phyloP scores from a whole-genome alignment of 2,888 invertebrate genomes.

The Biston betularia region DNA sequence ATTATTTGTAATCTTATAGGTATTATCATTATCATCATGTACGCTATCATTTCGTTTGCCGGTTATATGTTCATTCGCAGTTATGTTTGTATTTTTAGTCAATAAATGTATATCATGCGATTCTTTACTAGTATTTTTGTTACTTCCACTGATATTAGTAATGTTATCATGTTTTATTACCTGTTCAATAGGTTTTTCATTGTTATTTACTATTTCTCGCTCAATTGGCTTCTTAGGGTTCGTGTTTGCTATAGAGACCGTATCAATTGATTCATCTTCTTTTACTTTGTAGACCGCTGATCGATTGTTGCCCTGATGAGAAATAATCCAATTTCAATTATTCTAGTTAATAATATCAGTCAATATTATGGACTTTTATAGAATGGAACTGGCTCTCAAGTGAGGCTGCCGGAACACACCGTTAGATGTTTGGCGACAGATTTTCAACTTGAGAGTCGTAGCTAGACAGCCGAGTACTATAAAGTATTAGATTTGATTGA shows the following conservation, averaged over 20 bases:
- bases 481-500: too few species aligned
- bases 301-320: slow-evolving; percentile 2
- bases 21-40: background rate
- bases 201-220: slow-evolving; percentile 57
- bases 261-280: slow-evolving; percentile 42
- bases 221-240: slow-evolving; percentile 48
- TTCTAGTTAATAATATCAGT: background rate
- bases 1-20: background rate
- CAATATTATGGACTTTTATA: background rate
- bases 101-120: background rate
- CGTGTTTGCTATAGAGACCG: slow-evolving; percentile 45
- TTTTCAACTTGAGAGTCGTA: too few species aligned
- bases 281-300: slow-evolving; percentile 47
- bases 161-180: slow-evolving; percentile 22
- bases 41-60: background rate
- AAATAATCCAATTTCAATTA: background rate
- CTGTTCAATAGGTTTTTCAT: slow-evolving; percentile 53
- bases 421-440: too few species aligned
- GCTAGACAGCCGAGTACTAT: too few species aligned
- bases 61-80: background rate
- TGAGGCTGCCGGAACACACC: too few species aligned
- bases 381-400: too few species aligned
- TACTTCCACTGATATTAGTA: background rate
- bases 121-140: background rate
- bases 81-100: background rate